Evolutionary conservation across 2,888 invertebrate species (phyloP).

Genomic region (Protodeltote pygarga): DNA sequence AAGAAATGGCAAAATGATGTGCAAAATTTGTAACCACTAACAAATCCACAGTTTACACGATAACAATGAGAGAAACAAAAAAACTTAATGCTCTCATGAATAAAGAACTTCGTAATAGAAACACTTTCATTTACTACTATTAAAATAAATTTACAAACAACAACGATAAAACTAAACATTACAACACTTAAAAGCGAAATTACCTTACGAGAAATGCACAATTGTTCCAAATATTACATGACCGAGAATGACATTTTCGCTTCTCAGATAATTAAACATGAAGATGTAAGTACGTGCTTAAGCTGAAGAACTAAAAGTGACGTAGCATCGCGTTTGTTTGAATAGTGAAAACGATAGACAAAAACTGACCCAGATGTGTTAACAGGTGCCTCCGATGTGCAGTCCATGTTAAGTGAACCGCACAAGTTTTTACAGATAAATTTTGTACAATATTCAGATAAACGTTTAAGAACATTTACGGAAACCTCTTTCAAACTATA

Average conservation of each 20-base stretch:
- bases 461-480: constrained; percentile 4
- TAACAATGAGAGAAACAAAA: constrained; percentile 40
- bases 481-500: not conserved
- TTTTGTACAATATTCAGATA: constrained; percentile 43
- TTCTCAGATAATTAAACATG: constrained; percentile 58
- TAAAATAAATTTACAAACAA: constrained; percentile 45
- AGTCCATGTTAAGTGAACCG: constrained; percentile 63
- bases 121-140: constrained; percentile 51
- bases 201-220: constrained; percentile 45
- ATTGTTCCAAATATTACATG: constrained; percentile 46
- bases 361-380: constrained; percentile 76
- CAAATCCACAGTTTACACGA: constrained; percentile 45
- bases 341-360: constrained; percentile 72
- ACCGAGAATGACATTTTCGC: constrained; percentile 46
- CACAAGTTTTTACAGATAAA: constrained; percentile 61
- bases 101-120: constrained; percentile 38
- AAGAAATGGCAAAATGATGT: constrained; percentile 60
- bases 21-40: constrained; percentile 61
- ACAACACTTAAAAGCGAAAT: constrained; percentile 49
- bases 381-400: constrained; percentile 67
- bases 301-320: constrained; percentile 49
- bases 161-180: constrained; percentile 43
- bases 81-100: constrained; percentile 30
- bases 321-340: constrained; percentile 64
- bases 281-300: constrained; percentile 51